These are phyloP conservation scores for Donacobius atricapilla DNA, from an alignment of 2,113 vertebrate species.

Conservation along the genomic window DNA sequence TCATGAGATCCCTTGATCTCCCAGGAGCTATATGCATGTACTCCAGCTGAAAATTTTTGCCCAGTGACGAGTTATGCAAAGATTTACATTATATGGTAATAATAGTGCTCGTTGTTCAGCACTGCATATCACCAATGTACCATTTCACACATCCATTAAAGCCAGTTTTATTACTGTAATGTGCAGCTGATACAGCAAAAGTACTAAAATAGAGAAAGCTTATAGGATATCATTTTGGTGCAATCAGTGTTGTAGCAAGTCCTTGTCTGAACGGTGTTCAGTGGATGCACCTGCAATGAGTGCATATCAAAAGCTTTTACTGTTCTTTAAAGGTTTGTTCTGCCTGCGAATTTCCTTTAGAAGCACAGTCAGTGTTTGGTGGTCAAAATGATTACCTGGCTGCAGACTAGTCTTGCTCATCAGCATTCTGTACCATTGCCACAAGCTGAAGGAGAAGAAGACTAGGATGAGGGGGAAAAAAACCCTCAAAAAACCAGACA, in stretches of 20 bases:
- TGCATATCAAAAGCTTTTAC: background rate
- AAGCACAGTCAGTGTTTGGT: background rate
- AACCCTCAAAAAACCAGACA: background rate
- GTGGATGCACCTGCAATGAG: background rate
- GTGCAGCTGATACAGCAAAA: background rate
- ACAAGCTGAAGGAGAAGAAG: background rate
- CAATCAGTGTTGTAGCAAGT: background rate
- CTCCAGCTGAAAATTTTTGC: background rate
- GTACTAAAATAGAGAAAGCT: background rate
- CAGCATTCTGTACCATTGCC: constrained; percentile 16
- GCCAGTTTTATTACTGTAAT: background rate
- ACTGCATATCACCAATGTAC: background rate
- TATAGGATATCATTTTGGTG: background rate
- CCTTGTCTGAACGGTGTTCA: background rate
- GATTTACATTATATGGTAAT: background rate
- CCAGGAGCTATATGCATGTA: background rate
- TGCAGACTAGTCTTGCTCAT: constrained; percentile 6
- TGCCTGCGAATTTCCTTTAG: constrained; percentile 13
- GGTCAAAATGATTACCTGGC: constrained; percentile 9
- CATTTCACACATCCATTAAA: background rate
- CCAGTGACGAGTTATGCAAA: background rate
- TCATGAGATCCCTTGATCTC: background rate
- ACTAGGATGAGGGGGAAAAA: background rate
- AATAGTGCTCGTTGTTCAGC: background rate
- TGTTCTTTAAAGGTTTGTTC: background rate